A percentile compares a stretch with the other conserved stretches of the same genome.
These are phyloP conservation scores for Protosalanx chinensis DNA, from an alignment of 2,797 vertebrate species.

Conservation along the genomic window DNA sequence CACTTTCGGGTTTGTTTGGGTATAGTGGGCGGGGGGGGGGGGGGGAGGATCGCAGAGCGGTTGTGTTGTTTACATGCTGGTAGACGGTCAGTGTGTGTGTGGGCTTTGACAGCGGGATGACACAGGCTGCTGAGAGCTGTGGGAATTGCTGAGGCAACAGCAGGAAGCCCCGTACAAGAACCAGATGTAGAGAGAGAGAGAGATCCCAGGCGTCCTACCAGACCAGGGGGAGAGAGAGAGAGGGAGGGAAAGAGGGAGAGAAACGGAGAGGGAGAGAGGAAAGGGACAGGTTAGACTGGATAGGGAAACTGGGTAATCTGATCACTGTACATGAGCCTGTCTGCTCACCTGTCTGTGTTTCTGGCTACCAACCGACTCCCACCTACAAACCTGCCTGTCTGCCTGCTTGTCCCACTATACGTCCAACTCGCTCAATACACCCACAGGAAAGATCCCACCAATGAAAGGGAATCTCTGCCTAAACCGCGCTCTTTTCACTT, in stretches of 20 bases:
- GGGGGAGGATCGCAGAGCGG: no score
- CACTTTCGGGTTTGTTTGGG: no score
- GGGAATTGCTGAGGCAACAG: slow-evolving; percentile 1
- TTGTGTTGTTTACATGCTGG: background rate
- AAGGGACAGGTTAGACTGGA: no score
- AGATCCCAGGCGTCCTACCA: background rate
- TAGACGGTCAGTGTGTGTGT: background rate
- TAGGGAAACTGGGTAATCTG: no score
- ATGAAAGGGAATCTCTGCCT: background rate
- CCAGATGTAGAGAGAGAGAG: background rate
- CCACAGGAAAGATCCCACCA: background rate
- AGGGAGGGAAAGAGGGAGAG: background rate
- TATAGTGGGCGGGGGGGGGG: no score
- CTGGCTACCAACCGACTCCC: no score
- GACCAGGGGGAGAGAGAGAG: background rate
- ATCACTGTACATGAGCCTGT: no score
- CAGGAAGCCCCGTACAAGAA: background rate
- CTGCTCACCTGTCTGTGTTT: background rate
- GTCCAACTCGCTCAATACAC: no score
- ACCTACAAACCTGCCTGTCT: background rate
- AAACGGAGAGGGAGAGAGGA: background rate
- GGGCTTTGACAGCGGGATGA: background rate
- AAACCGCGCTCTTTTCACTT: no score
- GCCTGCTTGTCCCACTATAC: background rate
- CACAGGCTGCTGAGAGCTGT: background rate